Conservation (phyloP, 2,797 vertebrate genomes). For the Malacoraja senta region DNA sequence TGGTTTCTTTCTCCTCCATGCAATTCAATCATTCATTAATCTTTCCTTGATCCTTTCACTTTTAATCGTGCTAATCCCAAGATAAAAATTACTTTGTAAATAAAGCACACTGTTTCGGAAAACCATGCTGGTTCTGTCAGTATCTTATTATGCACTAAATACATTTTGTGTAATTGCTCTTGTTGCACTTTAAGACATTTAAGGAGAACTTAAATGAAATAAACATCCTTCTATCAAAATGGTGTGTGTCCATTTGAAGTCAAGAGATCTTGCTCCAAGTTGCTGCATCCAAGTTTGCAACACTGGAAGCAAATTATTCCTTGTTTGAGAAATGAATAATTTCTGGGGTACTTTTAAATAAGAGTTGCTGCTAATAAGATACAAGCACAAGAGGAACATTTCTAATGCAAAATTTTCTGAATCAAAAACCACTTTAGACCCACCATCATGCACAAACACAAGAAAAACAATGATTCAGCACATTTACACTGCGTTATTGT, state of each 20-base stretch:
- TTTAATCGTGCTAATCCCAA: not conserved
- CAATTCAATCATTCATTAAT: not conserved
- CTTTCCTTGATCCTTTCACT: not conserved
- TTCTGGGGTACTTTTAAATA: not conserved
- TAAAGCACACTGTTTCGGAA: not conserved
- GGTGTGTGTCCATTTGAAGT: not conserved
- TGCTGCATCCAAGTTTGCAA: not conserved
- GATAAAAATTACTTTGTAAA: not conserved
- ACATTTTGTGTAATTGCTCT: not conserved
- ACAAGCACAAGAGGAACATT: too few species aligned
- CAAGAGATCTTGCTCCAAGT: not conserved
- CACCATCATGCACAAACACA: too few species aligned
- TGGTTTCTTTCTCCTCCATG: not conserved
- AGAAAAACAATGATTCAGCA: too few species aligned
- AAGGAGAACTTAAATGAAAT: not conserved
- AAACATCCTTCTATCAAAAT: not conserved
- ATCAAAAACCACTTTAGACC: too few species aligned
- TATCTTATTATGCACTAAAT: not conserved
- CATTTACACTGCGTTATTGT: too few species aligned
- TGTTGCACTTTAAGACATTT: not conserved
- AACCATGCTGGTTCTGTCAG: not conserved
- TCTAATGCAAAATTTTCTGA: too few species aligned
- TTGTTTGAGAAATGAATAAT: not conserved
- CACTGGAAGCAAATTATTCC: not conserved
- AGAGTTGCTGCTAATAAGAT: too few species aligned